Evolutionary conservation across 2,113 vertebrate genomes (phyloP).

Genomic region (Axis porcinus): DNA sequence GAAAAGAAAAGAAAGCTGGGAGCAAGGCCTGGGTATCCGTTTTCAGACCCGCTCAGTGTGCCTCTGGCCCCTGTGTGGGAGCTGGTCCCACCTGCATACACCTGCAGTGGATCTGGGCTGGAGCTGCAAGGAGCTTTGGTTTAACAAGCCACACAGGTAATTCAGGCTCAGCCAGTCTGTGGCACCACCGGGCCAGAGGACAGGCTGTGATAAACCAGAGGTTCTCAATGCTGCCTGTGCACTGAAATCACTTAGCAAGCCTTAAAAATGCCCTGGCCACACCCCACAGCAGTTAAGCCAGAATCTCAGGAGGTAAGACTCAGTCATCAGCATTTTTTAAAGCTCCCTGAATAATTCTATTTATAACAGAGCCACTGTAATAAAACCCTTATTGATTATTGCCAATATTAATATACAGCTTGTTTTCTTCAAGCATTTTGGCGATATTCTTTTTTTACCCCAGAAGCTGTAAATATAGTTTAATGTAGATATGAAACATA

Average conservation of each 20-base stretch:
- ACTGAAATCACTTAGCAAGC: not conserved
- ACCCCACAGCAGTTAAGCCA: not conserved
- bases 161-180: not conserved
- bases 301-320: not conserved
- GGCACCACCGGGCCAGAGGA: not conserved
- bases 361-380: not conserved
- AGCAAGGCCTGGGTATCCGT: not conserved
- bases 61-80: not conserved
- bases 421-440: conserved; percentile 9
- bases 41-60: not conserved
- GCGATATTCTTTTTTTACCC: not conserved
- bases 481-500: not conserved
- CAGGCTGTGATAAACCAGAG: not conserved
- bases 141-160: not conserved
- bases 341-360: not conserved
- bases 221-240: not conserved
- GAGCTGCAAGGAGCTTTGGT: not conserved
- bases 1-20: not conserved
- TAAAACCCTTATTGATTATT: not conserved
- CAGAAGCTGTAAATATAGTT: not conserved
- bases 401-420: not conserved
- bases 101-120: not conserved
- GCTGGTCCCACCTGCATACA: not conserved
- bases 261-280: not conserved
- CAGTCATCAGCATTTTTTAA: not conserved